These are phyloP conservation scores for Pecten maximus DNA, from an alignment of 2,888 invertebrate genomes.

Conservation along the genomic window DNA sequence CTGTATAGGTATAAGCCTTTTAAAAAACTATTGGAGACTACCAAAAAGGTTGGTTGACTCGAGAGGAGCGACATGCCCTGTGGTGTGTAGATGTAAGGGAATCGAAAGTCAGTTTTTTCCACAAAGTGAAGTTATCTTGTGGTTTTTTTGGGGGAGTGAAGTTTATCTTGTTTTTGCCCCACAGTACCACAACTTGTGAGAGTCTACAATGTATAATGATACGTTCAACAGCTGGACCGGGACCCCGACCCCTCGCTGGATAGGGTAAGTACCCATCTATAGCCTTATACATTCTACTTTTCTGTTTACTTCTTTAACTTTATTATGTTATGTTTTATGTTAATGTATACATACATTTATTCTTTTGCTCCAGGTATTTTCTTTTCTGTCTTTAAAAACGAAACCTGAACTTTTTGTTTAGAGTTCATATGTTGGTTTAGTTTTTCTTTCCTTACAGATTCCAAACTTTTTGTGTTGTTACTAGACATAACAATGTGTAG, in stretches of 20 bases:
- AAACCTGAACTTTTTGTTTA: background rate
- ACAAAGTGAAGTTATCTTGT: slow-evolving; percentile 13
- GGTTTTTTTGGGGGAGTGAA: slow-evolving; percentile 22
- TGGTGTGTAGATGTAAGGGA: background rate
- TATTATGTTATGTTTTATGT: slow-evolving; percentile 20
- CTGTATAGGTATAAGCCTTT: background rate
- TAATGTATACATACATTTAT: background rate
- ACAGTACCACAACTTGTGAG: slow-evolving; percentile 20
- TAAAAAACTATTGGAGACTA: slow-evolving; percentile 27
- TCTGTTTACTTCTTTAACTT: background rate
- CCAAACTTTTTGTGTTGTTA: background rate
- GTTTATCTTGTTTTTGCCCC: slow-evolving; percentile 32
- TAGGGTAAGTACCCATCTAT: slow-evolving; percentile 10
- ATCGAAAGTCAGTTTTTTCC: background rate
- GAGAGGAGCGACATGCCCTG: background rate
- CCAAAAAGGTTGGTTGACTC: background rate
- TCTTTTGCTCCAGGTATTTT: background rate
- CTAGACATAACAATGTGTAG: background rate
- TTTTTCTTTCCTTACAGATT: background rate
- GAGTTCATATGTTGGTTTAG: background rate
- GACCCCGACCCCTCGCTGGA: slow-evolving; percentile 30
- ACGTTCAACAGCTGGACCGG: background rate
- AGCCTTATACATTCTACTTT: background rate
- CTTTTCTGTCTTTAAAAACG: background rate
- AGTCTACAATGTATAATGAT: slow-evolving; percentile 21